Evolutionary conservation across 2,888 invertebrate genomes (phyloP), one percentile per base, ranked within the genome.

Genomic region (Stenurella melanura): DNA sequence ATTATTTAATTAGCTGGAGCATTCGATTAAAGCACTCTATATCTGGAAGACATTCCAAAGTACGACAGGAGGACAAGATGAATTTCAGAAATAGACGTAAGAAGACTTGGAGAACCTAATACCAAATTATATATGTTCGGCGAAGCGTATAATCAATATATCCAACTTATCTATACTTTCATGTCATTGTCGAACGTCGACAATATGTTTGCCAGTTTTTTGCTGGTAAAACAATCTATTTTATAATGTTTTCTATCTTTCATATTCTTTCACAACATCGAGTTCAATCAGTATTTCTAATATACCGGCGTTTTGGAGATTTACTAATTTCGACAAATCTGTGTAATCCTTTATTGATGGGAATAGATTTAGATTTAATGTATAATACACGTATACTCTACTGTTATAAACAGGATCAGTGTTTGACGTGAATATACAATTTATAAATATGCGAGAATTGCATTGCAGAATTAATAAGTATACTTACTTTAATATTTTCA

Each of bases 151-250:
- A 70, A 70, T 70, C 70, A 70, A 70, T 70, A 70, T 70, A 70
- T 70, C 70, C 70, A 70, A 70, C 70, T 70, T 70, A 70, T 70
- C 70, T 70, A 70, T 70, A 70, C 70, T 34, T 60, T 42, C 70
- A 60, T 70, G 70, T 63, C 68, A 56, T 60, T 74, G 68, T 68
- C 50, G 68, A 74, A 60, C 68, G 34, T 58, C 68, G 67, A 74
- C 74, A 68, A 74, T 74, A 74, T 74, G 61, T 74, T 74, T 63
- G 66, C 50, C 68, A 42, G 60, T 74, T 61, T 67, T 74, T 74
- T 61, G 50, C 68, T n/a, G 58, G 58, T 68, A 60, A 57, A 74
- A 74, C 74, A 74, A 74, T 74, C 67, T 50, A 68, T 74, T 68
- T 63, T 63, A 74, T 74, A 74, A 74, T 74, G 61, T 38, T 58